Evolutionary conservation across 2,113 vertebrate species (phyloP), one percentile per base, ranked within the genome.

Genomic region (Aphyosemion australe): DNA sequence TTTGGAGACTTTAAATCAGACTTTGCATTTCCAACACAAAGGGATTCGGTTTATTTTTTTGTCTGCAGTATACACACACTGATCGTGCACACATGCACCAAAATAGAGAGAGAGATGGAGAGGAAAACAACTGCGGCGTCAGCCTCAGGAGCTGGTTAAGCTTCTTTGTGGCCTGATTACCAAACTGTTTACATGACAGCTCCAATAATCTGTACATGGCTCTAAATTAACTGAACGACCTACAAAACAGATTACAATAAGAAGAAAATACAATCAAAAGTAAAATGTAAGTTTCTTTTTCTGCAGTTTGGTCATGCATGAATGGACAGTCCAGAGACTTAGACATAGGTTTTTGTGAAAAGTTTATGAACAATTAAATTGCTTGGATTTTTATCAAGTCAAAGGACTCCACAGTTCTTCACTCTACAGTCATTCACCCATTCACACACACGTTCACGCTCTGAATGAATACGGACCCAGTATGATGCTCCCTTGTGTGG

Each of bases 131-230:
- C 18, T 43, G 13, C 26, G 53, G 48, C 37, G 15, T 16, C 41
- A 42, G 50, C 66, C 41, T 69, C 31, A 34, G 43, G 12, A 8
- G 51, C 8, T 2, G 1, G 55, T 20, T 80, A 80, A 79, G 69
- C 80, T 57, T 85, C 77, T 80, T 75, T 74, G 62, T 20, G 63
- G 55, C 72, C 7, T 83, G 71, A 78, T 82, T 76, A 54, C 63
- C 31, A 54, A 58, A 49, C 14, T 74, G 60, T 77, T 82, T 54
- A 73, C 68, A 50, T 32, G 63, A 42, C 74, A 63, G 70, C 67
- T 63, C 64, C 41, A 66, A 55, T 64, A 64, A 70, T 78, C 78
- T 15, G 5, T 54, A 15, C 41, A 53, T 58, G 60, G 55, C 60
- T 65, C 52, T 45, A 37, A 60, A 49, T 50, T 20, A 37, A 52